These are phyloP conservation scores for Deroplatys truncata DNA, from an alignment of 2,888 invertebrate species.

Conservation along the genomic window DNA sequence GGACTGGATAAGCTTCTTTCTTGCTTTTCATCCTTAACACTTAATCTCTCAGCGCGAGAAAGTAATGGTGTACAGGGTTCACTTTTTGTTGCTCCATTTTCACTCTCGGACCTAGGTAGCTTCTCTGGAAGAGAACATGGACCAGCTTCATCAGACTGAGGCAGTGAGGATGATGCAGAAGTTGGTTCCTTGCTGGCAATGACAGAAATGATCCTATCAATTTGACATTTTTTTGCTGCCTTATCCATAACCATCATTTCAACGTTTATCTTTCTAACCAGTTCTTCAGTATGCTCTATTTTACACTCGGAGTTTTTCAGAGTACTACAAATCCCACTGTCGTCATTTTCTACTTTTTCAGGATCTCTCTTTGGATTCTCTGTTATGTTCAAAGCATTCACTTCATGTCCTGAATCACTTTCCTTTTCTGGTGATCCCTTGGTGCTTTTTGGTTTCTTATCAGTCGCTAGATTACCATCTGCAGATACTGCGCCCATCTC, in stretches of 20 bases:
- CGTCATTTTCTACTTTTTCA: background rate
- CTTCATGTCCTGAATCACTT: background rate
- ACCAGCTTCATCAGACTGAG: background rate
- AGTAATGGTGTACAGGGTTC: background rate
- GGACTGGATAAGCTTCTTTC: background rate
- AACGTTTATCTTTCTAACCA: constrained; percentile 3
- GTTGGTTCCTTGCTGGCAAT: too few relatives aligned
- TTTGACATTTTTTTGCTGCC: background rate
- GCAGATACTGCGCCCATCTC: background rate
- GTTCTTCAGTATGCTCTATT: background rate
- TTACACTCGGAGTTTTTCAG: background rate
- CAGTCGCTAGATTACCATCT: background rate
- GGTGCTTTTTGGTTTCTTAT: background rate
- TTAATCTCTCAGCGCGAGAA: background rate
- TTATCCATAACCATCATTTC: background rate
- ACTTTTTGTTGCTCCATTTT: background rate
- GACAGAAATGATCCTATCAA: background rate
- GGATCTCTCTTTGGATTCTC: background rate
- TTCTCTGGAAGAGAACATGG: background rate
- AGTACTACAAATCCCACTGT: background rate
- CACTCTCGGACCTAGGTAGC: background rate
- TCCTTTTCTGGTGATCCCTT: background rate
- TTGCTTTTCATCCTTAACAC: background rate
- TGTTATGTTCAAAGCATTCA: background rate
- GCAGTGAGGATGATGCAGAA: background rate